Evolutionary conservation across 2,113 vertebrate genomes (phyloP), one percentile per base, ranked within the genome.

Genomic region (Galemys pyrenaicus): DNA sequence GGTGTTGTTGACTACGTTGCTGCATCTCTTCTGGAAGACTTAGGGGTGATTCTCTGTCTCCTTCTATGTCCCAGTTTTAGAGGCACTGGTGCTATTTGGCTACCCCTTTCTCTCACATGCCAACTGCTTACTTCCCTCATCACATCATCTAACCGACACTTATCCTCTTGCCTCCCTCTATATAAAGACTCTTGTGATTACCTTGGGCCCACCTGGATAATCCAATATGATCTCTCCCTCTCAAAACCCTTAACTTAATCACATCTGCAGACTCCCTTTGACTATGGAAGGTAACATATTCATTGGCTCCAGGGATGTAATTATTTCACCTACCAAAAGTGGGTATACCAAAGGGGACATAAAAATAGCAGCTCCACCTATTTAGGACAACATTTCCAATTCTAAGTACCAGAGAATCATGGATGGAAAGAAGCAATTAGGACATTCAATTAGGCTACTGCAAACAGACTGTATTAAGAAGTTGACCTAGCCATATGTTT

Each of bases 341-440:
- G 30, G 30, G 3, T 16, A 16, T 2, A n/a, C 16, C 37, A 87
- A 88, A 67, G 51, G 26, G 2, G 26, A 79, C n/a, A 64, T 16
- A 85, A 73, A 71, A 11, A 78, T 5, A 37, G 17, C 17, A 81
- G 9, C 28, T 74, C n/a, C 13, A 6, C 11, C 2, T 49, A 81
- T 15, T 74, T 11, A 83, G 10, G 54, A 17, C 28, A 22, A 44
- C 73, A 91, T 62, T 71, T 77, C 6, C 15, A 32, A 10, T 15
- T 37, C 39, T 58, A 92, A 73, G 80, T 39, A 13, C 13, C 9
- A 44, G 79, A 65, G 62, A 65, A 65, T 26, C 49, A 70, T 8
- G 15, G 65, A 90, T 70, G 65, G 84, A 95, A 95, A 78, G 7
- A 80, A 92, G 13, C 32, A 51, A 65, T 49, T 41, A 73, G 32